Evolutionary conservation across 2,888 invertebrate species (phyloP).

Genomic region (Microplitis manilae): DNA sequence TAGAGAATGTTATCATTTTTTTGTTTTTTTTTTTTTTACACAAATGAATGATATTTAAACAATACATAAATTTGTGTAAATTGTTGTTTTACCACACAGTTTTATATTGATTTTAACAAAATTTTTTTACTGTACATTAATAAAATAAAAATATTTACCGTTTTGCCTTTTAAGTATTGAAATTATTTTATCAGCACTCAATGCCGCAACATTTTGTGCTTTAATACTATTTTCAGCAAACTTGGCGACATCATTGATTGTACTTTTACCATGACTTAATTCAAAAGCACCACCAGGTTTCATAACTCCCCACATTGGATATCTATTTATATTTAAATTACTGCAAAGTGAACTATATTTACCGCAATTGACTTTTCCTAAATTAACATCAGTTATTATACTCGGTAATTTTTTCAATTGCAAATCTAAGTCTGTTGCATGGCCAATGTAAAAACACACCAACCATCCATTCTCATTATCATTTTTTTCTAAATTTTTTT

Average conservation of each 20-base stretch:
- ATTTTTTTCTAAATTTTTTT: constrained; percentile 54
- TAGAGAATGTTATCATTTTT: no score
- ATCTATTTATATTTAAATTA: constrained; percentile 75
- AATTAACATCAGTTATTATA: constrained; percentile 74
- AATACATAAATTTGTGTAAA: no score
- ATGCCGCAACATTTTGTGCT: constrained; percentile 76
- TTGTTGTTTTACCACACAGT: no score
- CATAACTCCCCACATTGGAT: constrained; percentile 82
- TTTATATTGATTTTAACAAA: no score
- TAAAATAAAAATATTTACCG: constrained; percentile 53
- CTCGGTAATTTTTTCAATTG: constrained; percentile 78
- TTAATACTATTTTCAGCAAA: constrained; percentile 78
- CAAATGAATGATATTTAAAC: no score
- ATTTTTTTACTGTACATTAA: constrained; percentile 43
- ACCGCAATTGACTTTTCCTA: constrained; percentile 78
- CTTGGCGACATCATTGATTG: constrained; percentile 75
- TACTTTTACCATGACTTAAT: constrained; percentile 78
- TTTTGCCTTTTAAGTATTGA: constrained; percentile 71
- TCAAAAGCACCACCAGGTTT: constrained; percentile 85
- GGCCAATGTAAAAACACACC: constrained; percentile 74
- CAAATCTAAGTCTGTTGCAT: constrained; percentile 73
- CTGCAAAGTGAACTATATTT: constrained; percentile 75
- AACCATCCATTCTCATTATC: constrained; percentile 72
- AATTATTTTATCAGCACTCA: constrained; percentile 77
- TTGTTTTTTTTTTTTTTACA: no score